Evolutionary conservation across 2,113 vertebrate genomes (phyloP), one percentile per base, ranked within the genome.

Genomic region (Mirza zaza): DNA sequence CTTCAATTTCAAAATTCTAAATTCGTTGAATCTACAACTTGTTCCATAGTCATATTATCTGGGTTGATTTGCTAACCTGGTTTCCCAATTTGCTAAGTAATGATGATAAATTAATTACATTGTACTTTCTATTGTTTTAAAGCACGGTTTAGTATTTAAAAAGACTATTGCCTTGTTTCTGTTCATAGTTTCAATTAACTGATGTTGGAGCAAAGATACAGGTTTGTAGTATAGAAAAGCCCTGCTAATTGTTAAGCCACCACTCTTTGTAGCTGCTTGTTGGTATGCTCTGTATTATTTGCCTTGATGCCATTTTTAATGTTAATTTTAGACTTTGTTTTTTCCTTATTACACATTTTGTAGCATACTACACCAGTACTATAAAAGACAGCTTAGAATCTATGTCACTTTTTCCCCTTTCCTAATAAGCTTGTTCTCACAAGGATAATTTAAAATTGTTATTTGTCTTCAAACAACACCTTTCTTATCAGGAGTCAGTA

Each of bases 381-480:
- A 57, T 71, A 95, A 90, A 79, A 87, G 5, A 88, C 36, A 17
- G 39, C 4, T 92, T 87, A 45, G 68, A 67, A 57, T 91, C 57
- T 95, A 68, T 21, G 42, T 71, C 95, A 94, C 59, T 80, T 20
- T 5, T 76, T 55, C 32, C 52, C 71, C 89, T 90, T 79, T 94
- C 84, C 70, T 55, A 81, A 81, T 91, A 91, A 65, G 29, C 23
- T 92, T 79, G 12, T 50, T 73, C 34, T 95, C 57, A 81, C 29
- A 85, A 81, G 63, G 79, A 91, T 90, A 92, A 81, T n/a, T 83
- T 76, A 94, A 95, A 93, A 84, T 11, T 85, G 71, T 25, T 68
- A 68, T 95, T 97, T 96, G 68, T 97, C 94, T 97, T 96, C 63
- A 81, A 96, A 61, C 75, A 39, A 27, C 13, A 12, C 42, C 34